Conservation (phyloP, 2,888 invertebrate genomes). For the Aspidiotus rigidus region DNA sequence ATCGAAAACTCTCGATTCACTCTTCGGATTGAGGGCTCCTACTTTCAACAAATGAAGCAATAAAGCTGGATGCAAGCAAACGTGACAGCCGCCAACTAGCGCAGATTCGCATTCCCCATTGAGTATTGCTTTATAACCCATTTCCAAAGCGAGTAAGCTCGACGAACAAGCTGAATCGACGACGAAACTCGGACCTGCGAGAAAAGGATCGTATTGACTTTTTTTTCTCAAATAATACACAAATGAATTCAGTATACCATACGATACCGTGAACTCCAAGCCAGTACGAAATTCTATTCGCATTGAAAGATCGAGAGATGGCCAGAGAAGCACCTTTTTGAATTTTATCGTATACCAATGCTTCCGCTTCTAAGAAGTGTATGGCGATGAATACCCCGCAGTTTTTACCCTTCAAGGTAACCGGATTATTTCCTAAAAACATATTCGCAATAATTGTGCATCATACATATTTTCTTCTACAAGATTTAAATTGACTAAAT, state of each 20-base stretch:
- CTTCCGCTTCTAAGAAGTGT: conserved; percentile 22
- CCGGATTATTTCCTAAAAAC: conserved; percentile 19
- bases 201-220: neutral
- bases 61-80: conserved; percentile 20
- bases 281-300: conserved; percentile 31
- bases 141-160: conserved; percentile 16
- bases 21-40: conserved; percentile 20
- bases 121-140: conserved; percentile 18
- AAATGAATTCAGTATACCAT: neutral
- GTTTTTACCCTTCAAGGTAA: conserved; percentile 17
- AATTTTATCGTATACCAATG: conserved; percentile 17
- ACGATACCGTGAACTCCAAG: conserved; percentile 28
- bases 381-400: conserved; percentile 25
- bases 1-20: conserved; percentile 26
- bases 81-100: conserved; percentile 26
- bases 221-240: neutral
- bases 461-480: too few species aligned
- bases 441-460: neutral
- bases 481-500: too few species aligned
- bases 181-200: conserved; percentile 25
- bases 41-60: conserved; percentile 26
- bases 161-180: conserved; percentile 27
- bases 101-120: conserved; percentile 29
- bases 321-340: conserved; percentile 18
- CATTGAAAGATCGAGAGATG: conserved; percentile 16